Evolutionary conservation across 2,888 invertebrate species (phyloP), one percentile per base, ranked within the genome.

Genomic region (Lepidonotus clava): DNA sequence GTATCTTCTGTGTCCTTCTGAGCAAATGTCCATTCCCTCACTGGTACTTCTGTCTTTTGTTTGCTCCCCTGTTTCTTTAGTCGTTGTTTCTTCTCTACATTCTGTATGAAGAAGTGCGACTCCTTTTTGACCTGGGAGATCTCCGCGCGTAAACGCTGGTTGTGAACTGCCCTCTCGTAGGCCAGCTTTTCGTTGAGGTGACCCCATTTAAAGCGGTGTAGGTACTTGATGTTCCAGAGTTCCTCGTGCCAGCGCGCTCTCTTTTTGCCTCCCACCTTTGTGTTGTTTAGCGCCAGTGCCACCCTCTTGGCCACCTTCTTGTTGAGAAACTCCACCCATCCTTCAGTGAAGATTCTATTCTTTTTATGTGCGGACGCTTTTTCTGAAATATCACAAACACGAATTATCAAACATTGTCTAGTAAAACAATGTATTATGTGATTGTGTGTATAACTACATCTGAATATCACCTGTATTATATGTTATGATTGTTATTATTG

Each of bases 161-260:
- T 96, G 91, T 96, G 96, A 0, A 97, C 97, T 32, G 98, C 98
- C 93, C 96, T 96, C 94, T 99, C 99, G 94, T 98, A 98, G 1
- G 97, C 97, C 90, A 99, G 95, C 90, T 98, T 96, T 95, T 99
- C 99, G 93, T 97, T 97, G 66, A 99, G 95, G 94, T 99, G 98
- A 40, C 96, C 95, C 99, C 99, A 99, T 94, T 98, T 98, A 93
- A 99, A 99, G 90, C 97, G 96, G 1, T 97, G 96, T 89, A 99
- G 95, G 94, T 99, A 99, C 94, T 99, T 99, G 89, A 99, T 97
- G 92, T 97, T 98, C 99, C 99, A 99, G 61, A 98, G 95, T 93
- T 96, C 96, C 91, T 98, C 98, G 93, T 96, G 98, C 93, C 98
- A 98, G 90, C 97, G 96, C 28, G 97, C 97, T 90, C 96, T 96